Base-by-base conservation (phyloP, 1,140 invertebrate species). In the Caenorhabditis tropicalis region DNA sequence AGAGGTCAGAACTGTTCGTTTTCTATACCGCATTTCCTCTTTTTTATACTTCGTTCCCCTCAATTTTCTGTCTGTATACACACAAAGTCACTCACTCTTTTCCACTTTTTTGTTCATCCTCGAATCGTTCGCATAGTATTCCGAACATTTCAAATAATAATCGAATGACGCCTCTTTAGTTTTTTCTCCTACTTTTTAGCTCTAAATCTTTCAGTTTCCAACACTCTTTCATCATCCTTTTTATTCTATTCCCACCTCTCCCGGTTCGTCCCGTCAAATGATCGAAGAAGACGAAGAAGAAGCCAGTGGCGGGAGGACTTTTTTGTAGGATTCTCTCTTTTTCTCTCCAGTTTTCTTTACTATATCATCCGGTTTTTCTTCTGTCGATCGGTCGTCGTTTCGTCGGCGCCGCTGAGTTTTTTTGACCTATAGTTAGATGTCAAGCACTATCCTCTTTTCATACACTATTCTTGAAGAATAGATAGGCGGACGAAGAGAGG, bases 401-500 rank as follows among this genome's bases (percentile, higher is more conserved):
- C 56, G 56, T 51, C 43, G 36, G 82, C 82, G 82, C 39, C 56
- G 56, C 56, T 74, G 82, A 43, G 82, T 82, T 82, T 82, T 82
- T 82, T 82, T 74, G 65, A 74, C 65, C 65, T 74, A 74, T 74
- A 74, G 82, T 60, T 48, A 43, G 48, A 51, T 56, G 79, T 49
- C 46, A 27, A n/a, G 79, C 46, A 31, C 79, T 21, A 27, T 56
- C 79, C 29, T 33, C 29, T 46, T 31, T 36, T 33, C 10, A 1
- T 36, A n/a, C 48, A 53, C 51, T 81, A 56, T 56, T 51, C 33
- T 48, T n/a, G 10, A 2, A 19, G 15, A 7, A 36, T 43, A 19
- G 53, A 43, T 58, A 56, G 53, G 48, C 49, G 48, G 36, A 43
- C 7, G 16, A 16, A 21, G 53, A 56, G n/a, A 51, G 49, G 21